A percentile compares a stretch with the other conserved stretches of the same genome.
Conservation (phyloP, 2,888 invertebrate genomes). For the Chloroclystis v-ata region DNA sequence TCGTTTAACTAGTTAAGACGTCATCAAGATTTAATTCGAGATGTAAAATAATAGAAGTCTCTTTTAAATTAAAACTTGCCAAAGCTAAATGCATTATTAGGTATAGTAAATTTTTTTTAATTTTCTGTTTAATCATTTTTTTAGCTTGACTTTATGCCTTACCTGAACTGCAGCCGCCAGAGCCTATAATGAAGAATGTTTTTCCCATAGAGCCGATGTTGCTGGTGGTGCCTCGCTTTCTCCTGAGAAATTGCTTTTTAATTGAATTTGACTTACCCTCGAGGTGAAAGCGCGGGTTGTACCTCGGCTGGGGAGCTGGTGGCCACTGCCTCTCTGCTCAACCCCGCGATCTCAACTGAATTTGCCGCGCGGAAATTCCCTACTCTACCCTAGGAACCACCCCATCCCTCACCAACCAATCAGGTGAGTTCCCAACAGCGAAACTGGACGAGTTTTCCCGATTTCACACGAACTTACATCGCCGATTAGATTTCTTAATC, state of each 20-base stretch:
- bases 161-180: too few species aligned
- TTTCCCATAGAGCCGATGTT: slow-evolving; percentile 31
- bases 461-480: slow-evolving; percentile 54
- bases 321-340: slow-evolving; percentile 59
- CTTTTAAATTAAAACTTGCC: too few species aligned
- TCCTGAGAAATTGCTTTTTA: slow-evolving; percentile 73
- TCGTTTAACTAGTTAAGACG: too few species aligned
- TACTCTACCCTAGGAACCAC: slow-evolving; percentile 70
- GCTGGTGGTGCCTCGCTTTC: slow-evolving; percentile 43
- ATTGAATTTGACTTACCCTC: slow-evolving; percentile 75
- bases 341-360: slow-evolving; percentile 69
- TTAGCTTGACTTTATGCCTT: too few species aligned
- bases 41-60: too few species aligned
- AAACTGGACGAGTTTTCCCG: slow-evolving; percentile 55
- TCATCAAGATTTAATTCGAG: too few species aligned
- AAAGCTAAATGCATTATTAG: too few species aligned
- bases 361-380: slow-evolving; percentile 73
- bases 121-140: too few species aligned
- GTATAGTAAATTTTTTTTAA: too few species aligned
- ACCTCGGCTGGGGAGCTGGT: slow-evolving; percentile 49
- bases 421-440: slow-evolving; percentile 39
- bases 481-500: slow-evolving; percentile 76
- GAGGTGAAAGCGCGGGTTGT: slow-evolving; percentile 50
- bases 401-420: slow-evolving; percentile 62
- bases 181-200: slow-evolving; percentile 9